phyloP scores from a whole-genome alignment of 2,797 vertebrate genomes.

The Thripadectes ignobilis region DNA sequence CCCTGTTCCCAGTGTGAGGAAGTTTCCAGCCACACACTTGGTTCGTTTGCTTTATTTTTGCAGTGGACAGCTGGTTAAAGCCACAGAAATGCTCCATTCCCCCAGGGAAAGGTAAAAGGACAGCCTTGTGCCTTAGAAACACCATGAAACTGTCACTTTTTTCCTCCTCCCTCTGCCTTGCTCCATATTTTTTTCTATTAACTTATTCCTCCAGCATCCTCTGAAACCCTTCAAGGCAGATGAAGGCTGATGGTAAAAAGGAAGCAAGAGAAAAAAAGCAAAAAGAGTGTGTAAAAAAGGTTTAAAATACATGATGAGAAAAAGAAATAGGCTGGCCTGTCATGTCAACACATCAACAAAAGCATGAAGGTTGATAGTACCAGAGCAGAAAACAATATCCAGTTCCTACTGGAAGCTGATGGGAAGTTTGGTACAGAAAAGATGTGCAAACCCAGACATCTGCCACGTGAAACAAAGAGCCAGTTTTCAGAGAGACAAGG shows the following conservation, averaged over 20 bases:
- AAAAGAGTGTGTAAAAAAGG: neutral
- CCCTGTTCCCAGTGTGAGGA: neutral
- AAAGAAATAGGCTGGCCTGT: neutral
- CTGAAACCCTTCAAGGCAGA: neutral
- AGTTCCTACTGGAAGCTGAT: neutral
- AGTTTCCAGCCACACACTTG: neutral
- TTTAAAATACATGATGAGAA: neutral
- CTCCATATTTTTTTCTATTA: neutral
- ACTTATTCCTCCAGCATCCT: neutral
- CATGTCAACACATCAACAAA: neutral
- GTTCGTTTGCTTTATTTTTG: neutral
- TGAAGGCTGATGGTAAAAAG: neutral
- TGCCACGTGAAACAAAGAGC: neutral
- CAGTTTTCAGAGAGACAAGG: neutral
- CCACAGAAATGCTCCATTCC: neutral
- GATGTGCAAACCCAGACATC: neutral
- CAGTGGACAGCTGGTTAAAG: neutral
- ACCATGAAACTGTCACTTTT: neutral
- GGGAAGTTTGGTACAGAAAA: neutral
- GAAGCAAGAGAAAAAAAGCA: neutral
- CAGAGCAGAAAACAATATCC: neutral
- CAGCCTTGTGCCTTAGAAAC: neutral
- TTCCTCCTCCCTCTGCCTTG: neutral
- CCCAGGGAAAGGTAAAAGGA: neutral
- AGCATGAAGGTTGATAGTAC: neutral